Evolutionary conservation across 2,113 vertebrate genomes (phyloP).

Genomic region (Bos indicus): DNA sequence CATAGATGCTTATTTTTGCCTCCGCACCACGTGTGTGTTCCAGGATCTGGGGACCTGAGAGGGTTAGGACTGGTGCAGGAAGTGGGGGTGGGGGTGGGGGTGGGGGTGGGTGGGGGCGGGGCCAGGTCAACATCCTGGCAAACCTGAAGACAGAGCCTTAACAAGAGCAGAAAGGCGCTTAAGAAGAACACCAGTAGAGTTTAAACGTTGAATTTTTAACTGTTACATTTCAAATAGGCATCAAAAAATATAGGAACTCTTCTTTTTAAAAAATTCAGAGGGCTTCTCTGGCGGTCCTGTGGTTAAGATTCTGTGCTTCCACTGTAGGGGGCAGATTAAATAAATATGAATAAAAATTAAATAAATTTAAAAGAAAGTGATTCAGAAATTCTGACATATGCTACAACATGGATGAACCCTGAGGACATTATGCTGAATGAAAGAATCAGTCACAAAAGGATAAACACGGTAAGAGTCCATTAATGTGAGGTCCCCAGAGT

Average conservation of each 20-base stretch:
- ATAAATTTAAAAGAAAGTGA: background rate
- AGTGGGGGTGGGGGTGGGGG: background rate
- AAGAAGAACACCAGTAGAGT: background rate
- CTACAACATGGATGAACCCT: background rate
- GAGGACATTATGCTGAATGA: background rate
- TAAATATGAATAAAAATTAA: background rate
- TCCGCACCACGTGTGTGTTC: fast-evolving
- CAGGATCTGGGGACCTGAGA: background rate
- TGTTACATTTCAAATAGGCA: background rate
- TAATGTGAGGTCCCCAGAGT: background rate
- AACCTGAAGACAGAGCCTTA: background rate
- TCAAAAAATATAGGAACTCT: background rate
- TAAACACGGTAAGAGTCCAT: background rate
- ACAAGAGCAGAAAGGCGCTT: background rate
- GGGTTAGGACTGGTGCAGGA: background rate
- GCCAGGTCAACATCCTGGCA: background rate
- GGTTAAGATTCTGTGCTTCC: background rate
- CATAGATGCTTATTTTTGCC: background rate
- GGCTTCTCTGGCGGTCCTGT: background rate
- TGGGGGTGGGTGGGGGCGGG: background rate
- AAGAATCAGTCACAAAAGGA: background rate
- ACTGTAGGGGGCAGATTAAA: background rate
- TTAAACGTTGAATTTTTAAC: background rate
- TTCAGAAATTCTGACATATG: background rate
- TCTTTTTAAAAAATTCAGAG: background rate